phyloP scores from a whole-genome alignment of 2,888 invertebrate genomes.

The Electrophaes corylata region DNA sequence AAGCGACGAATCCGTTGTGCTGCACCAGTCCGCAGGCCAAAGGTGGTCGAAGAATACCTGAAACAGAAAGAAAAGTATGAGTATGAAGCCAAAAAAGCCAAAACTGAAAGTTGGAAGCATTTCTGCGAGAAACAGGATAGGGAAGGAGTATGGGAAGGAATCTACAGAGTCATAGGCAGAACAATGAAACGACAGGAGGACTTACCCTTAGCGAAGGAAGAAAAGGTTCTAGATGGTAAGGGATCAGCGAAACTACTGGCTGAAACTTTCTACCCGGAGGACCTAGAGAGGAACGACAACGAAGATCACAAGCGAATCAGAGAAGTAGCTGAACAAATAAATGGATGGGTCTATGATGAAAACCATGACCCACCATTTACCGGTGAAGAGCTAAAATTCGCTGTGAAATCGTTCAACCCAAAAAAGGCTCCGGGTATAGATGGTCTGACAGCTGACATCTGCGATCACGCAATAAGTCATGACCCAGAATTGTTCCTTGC shows the following conservation, averaged over 20 bases:
- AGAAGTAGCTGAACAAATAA: slow-evolving; percentile 1
- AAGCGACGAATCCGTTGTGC: neutral
- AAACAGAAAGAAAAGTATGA: too few species aligned
- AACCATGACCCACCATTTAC: too few species aligned
- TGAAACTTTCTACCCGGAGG: slow-evolving; percentile 23
- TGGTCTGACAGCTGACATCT: too few species aligned
- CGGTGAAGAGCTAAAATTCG: too few species aligned
- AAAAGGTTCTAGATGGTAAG: neutral
- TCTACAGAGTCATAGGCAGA: neutral
- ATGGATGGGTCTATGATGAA: too few species aligned
- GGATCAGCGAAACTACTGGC: slow-evolving; percentile 11
- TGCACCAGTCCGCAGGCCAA: neutral
- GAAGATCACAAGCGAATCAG: slow-evolving; percentile 11
- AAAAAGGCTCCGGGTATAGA: too few species aligned
- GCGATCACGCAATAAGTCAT: too few species aligned
- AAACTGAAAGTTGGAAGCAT: too few species aligned
- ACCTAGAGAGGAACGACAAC: slow-evolving; percentile 5
- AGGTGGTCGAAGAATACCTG: neutral
- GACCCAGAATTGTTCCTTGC: too few species aligned
- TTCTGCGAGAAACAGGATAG: slow-evolving; percentile 15
- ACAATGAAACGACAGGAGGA: too few species aligned
- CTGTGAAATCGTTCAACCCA: too few species aligned
- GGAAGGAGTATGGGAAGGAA: slow-evolving; percentile 12
- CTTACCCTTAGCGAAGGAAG: neutral
- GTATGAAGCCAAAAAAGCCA: too few species aligned